phyloP scores from a whole-genome alignment of 2,113 vertebrate genomes.

The Thryonomys swinderianus region DNA sequence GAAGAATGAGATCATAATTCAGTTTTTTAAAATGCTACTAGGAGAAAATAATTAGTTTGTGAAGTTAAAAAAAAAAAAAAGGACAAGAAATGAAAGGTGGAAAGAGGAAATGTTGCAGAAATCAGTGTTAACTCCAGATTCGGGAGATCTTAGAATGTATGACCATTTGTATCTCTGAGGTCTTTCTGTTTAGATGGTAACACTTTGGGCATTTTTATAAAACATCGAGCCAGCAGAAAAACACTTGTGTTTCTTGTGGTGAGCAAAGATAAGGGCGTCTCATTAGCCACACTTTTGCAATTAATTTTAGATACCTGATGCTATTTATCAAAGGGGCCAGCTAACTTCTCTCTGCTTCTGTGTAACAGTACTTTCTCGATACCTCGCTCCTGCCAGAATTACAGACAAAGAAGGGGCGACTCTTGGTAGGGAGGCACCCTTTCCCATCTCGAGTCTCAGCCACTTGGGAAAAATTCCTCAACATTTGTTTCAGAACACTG shows the following conservation, averaged over 20 bases:
- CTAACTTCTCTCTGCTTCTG: slow-evolving; percentile 86
- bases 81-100: slow-evolving; percentile 73
- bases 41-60: slow-evolving; percentile 57
- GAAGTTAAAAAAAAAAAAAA: slow-evolving; percentile 43
- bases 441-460: slow-evolving; percentile 15
- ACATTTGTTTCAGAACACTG: slow-evolving; percentile 61
- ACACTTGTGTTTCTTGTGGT: slow-evolving; percentile 85
- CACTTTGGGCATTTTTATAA: slow-evolving; percentile 84
- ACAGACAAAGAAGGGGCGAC: slow-evolving; percentile 74
- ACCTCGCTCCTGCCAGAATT: slow-evolving; percentile 75
- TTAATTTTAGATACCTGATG: slow-evolving; percentile 88
- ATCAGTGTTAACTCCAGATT: slow-evolving; percentile 54
- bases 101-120: slow-evolving; percentile 69
- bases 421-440: slow-evolving; percentile 63
- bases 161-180: slow-evolving; percentile 54
- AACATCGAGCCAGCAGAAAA: slow-evolving; percentile 87
- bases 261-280: slow-evolving; percentile 88
- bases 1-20: slow-evolving; percentile 52
- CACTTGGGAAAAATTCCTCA: slow-evolving; percentile 64
- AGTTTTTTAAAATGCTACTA: slow-evolving; percentile 77
- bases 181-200: slow-evolving; percentile 83
- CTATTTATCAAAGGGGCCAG: slow-evolving; percentile 87
- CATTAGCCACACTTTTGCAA: slow-evolving; percentile 89
- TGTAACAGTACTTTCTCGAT: slow-evolving; percentile 84
- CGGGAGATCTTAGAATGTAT: slow-evolving; percentile 56